These are phyloP conservation scores for Protomyctophum bolini DNA, from an alignment of 2,113 vertebrate species.

Conservation along the genomic window DNA sequence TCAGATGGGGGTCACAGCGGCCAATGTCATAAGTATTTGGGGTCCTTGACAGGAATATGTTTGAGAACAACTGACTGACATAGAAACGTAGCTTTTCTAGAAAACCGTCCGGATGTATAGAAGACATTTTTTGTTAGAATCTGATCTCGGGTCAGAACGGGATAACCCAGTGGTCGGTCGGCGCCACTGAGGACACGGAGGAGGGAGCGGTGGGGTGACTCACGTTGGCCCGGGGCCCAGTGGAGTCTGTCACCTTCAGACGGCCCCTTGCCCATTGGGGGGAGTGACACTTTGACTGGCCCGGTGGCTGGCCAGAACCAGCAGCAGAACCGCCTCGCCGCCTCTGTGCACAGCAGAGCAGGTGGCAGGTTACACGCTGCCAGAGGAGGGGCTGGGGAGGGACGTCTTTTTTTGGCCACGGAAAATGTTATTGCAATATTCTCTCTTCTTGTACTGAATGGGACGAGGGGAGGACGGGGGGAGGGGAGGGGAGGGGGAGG, in stretches of 20 bases:
- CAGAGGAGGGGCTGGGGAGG: conserved; percentile 41
- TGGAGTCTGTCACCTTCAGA: conserved; percentile 69
- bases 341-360: conserved; percentile 46
- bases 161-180: conserved; percentile 17
- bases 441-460: conserved; percentile 3
- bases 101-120: too few species aligned
- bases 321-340: too few species aligned
- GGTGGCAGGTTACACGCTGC: conserved; percentile 50
- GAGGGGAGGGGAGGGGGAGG: background rate
- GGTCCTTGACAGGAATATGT: too few species aligned
- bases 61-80: too few species aligned
- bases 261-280: conserved; percentile 58
- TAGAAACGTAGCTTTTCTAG: too few species aligned
- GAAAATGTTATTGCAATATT: conserved; percentile 32
- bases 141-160: too few species aligned
- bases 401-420: conserved; percentile 38
- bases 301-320: conserved; percentile 41
- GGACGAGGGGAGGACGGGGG: background rate
- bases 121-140: too few species aligned
- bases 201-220: too few species aligned
- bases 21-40: too few species aligned
- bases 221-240: conserved; percentile 61
- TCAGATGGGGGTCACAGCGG: too few species aligned
- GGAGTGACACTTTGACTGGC: conserved; percentile 46
- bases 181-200: conserved; percentile 46